phyloP scores from a whole-genome alignment of 2,888 invertebrate species.

The Nomada goodeniana region DNA sequence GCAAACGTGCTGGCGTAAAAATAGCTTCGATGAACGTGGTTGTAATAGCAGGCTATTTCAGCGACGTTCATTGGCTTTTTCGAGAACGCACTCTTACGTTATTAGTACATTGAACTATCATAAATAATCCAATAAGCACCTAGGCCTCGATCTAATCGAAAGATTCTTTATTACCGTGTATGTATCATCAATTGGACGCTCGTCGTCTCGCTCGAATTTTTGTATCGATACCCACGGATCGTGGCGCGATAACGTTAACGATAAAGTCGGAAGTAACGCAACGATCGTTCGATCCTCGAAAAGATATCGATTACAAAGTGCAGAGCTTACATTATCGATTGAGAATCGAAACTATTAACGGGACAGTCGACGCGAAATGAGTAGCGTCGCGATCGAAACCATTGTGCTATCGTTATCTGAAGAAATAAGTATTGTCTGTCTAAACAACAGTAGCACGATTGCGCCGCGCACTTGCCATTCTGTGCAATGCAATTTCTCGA shows the following conservation, averaged over 20 bases:
- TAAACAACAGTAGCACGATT: too few relatives aligned
- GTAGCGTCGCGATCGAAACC: background rate
- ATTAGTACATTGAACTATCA: background rate
- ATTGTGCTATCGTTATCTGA: background rate
- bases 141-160: too few relatives aligned
- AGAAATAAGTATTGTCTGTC: background rate
- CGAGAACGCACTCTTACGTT: background rate
- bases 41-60: slow-evolving; percentile 7
- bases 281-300: background rate
- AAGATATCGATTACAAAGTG: background rate
- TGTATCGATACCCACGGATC: background rate
- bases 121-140: background rate
- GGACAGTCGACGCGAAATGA: background rate
- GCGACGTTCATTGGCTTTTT: background rate
- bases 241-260: background rate
- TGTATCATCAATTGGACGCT: background rate
- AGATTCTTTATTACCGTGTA: background rate
- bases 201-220: background rate
- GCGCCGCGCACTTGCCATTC: slow-evolving; percentile 48
- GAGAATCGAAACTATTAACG: slow-evolving; percentile 10
- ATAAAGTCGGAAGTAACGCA: background rate
- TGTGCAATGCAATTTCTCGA: slow-evolving; percentile 44
- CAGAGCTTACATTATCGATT: background rate
- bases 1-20: slow-evolving; percentile 10
- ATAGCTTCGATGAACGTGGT: slow-evolving; percentile 1